Base-by-base conservation (phyloP, 2,113 vertebrate genomes). In the Monopterus albus region DNA sequence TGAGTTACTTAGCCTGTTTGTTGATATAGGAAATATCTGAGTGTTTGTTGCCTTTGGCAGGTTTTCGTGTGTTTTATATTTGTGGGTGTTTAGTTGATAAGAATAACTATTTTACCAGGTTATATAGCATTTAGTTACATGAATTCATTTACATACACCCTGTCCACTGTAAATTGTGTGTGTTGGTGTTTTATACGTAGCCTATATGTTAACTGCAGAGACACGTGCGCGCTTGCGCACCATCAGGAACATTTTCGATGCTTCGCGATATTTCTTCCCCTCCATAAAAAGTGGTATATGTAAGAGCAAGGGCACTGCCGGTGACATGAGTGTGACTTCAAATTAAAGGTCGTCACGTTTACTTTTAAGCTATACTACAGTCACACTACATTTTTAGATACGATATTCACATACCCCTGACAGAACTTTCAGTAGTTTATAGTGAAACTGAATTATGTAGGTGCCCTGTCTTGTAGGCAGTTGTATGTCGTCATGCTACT, bases 181-280 rank as follows among this genome's bases (percentile, higher is more conserved):
- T 17, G 7, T 33, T 43, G 21, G 15, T 12, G 12, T n/a, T n/a
- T n/a, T 6, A 0, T 20, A 26, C 43, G 20, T 14, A 8, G 20
- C 11, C 5, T 3, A 4, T 11, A 20, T 17, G n/a, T 8, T 10
- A 36, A 6, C 7, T 26, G 28, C 46, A 23, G n/a, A 36, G 1
- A 33, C 74, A 81, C 85, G 85, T 82, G 85, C 79, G 87, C 60
- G 36, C 0, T 3, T 43, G 26, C 2, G 7, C 8, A 17, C 35
- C 31, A 52, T 78, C 82, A 50, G 42, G 80, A 86, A 83, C 75
- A 52, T 57, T 68, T 70, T 31, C 1, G 83, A 75, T 21, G 75
- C n/a, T 76, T 87, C 88, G 50, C 51, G 86, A 88, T 76, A 47
- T 78, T 86, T 85, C 82, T 59, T 36, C 28, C 3, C 28, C 3